A percentile compares a stretch with the other conserved stretches of the same genome.
These are phyloP conservation scores for Vanessa cardui DNA, from an alignment of 2,888 invertebrate species.

Conservation along the genomic window DNA sequence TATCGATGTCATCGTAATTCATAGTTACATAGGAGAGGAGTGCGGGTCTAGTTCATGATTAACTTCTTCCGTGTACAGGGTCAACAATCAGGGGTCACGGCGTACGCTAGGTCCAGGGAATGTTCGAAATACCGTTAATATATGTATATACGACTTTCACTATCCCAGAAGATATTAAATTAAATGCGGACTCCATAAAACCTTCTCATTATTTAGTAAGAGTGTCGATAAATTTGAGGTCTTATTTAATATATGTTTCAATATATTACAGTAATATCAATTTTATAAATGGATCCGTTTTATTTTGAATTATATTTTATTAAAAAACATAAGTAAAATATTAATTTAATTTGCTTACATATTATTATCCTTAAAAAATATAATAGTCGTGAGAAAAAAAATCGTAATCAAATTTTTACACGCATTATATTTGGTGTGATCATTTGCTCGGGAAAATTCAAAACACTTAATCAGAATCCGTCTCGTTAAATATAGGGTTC, in stretches of 20 bases:
- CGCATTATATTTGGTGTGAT: neutral
- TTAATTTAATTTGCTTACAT: too few species aligned
- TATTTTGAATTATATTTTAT: too few species aligned
- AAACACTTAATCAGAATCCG: neutral
- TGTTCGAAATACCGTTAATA: slow-evolving; percentile 36
- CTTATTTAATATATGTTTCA: neutral
- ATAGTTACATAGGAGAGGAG: slow-evolving; percentile 46
- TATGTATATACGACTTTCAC: slow-evolving; percentile 35
- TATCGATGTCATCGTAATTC: slow-evolving; percentile 53
- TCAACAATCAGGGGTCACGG: slow-evolving; percentile 71
- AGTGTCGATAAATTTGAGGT: neutral
- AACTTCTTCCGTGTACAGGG: slow-evolving; percentile 76
- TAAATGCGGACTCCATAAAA: slow-evolving; percentile 1
- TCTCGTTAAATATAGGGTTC: slow-evolving; percentile 5
- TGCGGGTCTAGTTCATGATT: slow-evolving; percentile 63
- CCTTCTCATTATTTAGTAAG: neutral
- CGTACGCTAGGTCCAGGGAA: slow-evolving; percentile 31
- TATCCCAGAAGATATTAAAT: slow-evolving; percentile 15
- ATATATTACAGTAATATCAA: neutral
- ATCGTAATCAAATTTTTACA: neutral
- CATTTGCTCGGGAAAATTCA: neutral
- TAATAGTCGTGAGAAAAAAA: too few species aligned
- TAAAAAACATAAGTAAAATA: too few species aligned
- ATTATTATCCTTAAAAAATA: too few species aligned
- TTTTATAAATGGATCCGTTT: too few species aligned